A percentile compares a stretch with the other conserved stretches of the same genome.
Evolutionary conservation across 1,140 invertebrate genomes (phyloP).

Genomic region (Oryzaephilus surinamensis): DNA sequence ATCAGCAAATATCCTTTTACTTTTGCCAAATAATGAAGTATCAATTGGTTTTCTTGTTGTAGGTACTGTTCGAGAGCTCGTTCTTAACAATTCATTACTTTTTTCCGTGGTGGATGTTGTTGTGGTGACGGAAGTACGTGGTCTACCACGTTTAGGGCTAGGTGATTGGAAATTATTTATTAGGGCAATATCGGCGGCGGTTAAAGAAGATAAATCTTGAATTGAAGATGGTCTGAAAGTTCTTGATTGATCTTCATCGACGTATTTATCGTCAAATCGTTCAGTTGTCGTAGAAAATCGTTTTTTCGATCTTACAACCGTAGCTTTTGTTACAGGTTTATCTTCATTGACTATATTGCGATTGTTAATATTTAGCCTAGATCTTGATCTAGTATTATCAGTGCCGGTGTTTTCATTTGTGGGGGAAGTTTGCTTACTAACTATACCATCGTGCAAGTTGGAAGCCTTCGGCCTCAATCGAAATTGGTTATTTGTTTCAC

Average conservation of each 20-base stretch:
- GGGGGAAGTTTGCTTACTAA: constrained; percentile 17
- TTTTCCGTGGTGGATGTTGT: constrained; percentile 28
- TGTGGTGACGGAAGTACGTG: no score
- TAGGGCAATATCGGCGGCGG: constrained; percentile 28
- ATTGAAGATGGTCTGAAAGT: constrained; percentile 26
- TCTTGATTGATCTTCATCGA: constrained; percentile 16
- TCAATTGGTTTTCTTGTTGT: constrained; percentile 18
- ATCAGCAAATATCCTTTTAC: constrained; percentile 6
- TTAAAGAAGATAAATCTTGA: constrained; percentile 36
- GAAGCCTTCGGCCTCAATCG: constrained; percentile 18
- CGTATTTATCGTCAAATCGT: constrained; percentile 6
- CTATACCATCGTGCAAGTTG: constrained; percentile 38
- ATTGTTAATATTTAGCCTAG: constrained; percentile 6
- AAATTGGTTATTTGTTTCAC: constrained; percentile 23
- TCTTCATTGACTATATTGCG: background rate
- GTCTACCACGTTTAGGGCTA: constrained; percentile 13
- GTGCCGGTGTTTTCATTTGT: constrained; percentile 14
- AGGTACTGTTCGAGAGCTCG: constrained; percentile 18
- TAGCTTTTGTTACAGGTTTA: background rate
- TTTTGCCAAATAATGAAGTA: constrained; percentile 9
- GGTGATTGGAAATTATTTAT: constrained; percentile 10
- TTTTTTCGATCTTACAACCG: constrained; percentile 3
- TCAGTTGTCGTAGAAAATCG: constrained; percentile 6
- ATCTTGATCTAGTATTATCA: constrained; percentile 7
- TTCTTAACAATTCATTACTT: constrained; percentile 24